Evolutionary conservation across 2,113 vertebrate species (phyloP).

Genomic region (Hucho hucho): DNA sequence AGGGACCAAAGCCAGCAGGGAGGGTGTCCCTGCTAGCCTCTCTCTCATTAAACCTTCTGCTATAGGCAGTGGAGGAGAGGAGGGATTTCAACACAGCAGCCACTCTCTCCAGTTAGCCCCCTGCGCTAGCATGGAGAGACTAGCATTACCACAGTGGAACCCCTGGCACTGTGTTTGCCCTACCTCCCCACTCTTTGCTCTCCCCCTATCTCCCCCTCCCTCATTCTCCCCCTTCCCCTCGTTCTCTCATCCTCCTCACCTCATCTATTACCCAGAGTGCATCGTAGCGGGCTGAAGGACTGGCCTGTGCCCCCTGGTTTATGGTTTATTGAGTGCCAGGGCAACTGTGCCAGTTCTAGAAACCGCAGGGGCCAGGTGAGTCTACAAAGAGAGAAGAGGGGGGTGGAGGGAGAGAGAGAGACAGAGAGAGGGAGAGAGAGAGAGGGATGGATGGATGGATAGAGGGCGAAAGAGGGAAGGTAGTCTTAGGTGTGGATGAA

Average conservation of each 20-base stretch:
- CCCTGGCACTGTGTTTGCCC: too few relatives aligned
- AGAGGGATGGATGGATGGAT: constrained; percentile 32
- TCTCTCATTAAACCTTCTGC: constrained; percentile 81
- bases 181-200: too few relatives aligned
- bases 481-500: constrained; percentile 83
- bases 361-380: constrained; percentile 47
- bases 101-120: not conserved
- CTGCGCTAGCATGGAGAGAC: not conserved
- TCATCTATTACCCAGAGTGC: too few relatives aligned
- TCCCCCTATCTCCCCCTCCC: too few relatives aligned
- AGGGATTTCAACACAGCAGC: not conserved
- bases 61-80: not conserved
- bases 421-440: constrained; percentile 14
- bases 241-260: too few relatives aligned
- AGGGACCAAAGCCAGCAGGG: constrained; percentile 76
- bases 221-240: too few relatives aligned
- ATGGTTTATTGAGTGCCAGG: constrained; percentile 41
- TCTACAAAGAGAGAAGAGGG: constrained; percentile 4
- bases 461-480: constrained; percentile 15
- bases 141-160: too few relatives aligned
- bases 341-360: constrained; percentile 51
- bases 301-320: constrained; percentile 32
- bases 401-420: constrained; percentile 25
- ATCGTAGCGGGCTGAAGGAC: not conserved
- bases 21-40: constrained; percentile 81